These are phyloP conservation scores for Stramonita haemastoma DNA, from an alignment of 2,888 invertebrate species.

Conservation along the genomic window DNA sequence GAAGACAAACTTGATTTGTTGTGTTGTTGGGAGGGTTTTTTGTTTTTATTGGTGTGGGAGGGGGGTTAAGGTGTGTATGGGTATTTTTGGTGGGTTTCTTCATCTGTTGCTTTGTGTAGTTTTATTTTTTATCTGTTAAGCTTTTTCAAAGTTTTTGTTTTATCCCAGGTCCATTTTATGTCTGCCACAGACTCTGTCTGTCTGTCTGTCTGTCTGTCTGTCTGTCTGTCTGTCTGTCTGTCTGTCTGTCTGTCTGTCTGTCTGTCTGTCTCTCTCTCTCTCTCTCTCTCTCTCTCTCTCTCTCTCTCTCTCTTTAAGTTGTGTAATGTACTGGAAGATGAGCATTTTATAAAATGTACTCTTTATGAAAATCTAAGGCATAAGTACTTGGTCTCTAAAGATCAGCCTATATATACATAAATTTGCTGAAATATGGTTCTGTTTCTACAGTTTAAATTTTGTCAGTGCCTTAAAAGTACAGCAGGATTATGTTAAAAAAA, in stretches of 20 bases:
- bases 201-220: neutral
- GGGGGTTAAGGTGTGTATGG: neutral
- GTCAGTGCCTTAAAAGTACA: too few species aligned
- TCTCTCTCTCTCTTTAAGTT: conserved; percentile 25
- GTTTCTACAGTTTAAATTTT: too few species aligned
- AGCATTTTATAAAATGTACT: too few species aligned
- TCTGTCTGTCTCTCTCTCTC: neutral
- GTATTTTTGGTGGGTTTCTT: too few species aligned
- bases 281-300: neutral
- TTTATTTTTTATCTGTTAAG: neutral
- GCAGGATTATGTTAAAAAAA: too few species aligned
- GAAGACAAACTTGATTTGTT: neutral
- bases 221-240: neutral
- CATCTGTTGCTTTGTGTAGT: neutral
- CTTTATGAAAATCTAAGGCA: too few species aligned
- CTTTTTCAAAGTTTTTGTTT: neutral
- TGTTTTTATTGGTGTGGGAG: neutral
- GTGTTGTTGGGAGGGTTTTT: neutral
- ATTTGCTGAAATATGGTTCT: too few species aligned
- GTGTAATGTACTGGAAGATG: too few species aligned
- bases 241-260: neutral
- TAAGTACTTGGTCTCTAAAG: too few species aligned
- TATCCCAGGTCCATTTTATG: neutral
- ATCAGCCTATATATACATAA: too few species aligned
- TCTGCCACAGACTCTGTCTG: neutral